Evolutionary conservation across 2,888 invertebrate genomes (phyloP).

Genomic region (Galeopsomyia nigrocyanea): DNA sequence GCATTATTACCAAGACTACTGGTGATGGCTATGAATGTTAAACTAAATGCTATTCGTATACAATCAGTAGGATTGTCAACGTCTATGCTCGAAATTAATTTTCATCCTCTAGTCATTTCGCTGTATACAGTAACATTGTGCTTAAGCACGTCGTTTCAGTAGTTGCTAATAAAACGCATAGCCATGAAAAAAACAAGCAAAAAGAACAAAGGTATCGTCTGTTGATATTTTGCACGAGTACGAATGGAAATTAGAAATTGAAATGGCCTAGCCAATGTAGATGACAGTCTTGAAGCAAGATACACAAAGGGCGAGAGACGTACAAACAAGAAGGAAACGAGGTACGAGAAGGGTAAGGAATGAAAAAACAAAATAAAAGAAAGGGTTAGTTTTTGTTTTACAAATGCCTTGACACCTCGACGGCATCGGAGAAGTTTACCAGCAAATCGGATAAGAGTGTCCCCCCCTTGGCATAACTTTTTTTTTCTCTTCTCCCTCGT

Average conservation of each 20-base stretch:
- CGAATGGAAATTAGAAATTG: too few relatives aligned
- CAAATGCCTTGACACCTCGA: constrained; percentile 27
- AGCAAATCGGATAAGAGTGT: constrained; percentile 53
- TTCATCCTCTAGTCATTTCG: constrained; percentile 33
- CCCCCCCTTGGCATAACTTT: neutral
- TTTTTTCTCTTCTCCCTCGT: constrained; percentile 48
- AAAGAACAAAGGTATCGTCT: too few relatives aligned
- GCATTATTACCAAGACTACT: neutral
- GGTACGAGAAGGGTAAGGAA: neutral
- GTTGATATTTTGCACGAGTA: too few relatives aligned
- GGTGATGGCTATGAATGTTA: constrained; percentile 64
- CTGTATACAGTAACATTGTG: too few relatives aligned
- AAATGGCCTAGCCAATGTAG: too few relatives aligned
- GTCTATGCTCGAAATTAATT: constrained; percentile 57
- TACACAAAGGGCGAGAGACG: neutral
- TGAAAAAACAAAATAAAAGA: neutral
- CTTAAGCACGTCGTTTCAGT: too few relatives aligned
- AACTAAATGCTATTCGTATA: constrained; percentile 55
- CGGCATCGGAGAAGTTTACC: constrained; percentile 52
- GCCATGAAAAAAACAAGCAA: too few relatives aligned
- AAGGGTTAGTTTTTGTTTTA: constrained; percentile 19
- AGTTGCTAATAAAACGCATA: too few relatives aligned
- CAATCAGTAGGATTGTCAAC: constrained; percentile 52
- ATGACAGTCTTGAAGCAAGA: too few relatives aligned
- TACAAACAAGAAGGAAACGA: neutral